Conservation (phyloP, 2,113 vertebrate species). For the Forbesichthys agassizii region DNA sequence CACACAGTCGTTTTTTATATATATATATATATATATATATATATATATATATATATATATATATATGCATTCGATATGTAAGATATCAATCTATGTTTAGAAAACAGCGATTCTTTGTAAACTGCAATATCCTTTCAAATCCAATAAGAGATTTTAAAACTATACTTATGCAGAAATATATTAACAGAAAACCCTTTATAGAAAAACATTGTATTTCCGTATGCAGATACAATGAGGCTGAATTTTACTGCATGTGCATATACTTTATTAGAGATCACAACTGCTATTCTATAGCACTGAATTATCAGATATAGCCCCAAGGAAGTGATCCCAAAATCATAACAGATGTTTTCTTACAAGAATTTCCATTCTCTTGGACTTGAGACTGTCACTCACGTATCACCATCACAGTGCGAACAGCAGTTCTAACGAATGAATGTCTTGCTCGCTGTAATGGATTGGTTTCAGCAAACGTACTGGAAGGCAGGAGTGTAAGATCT, state of each 20-base stretch:
- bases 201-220: too few species aligned
- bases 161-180: too few species aligned
- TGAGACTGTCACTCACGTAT: constrained; percentile 23
- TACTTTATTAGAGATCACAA: not conserved
- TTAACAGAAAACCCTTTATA: too few species aligned
- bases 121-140: not conserved
- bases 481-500: too few species aligned
- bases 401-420: not conserved
- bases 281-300: not conserved
- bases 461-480: too few species aligned
- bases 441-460: too few species aligned
- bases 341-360: constrained; percentile 27
- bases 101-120: not conserved
- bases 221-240: not conserved
- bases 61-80: too few species aligned
- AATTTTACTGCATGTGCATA: not conserved
- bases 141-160: too few species aligned
- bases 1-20: too few species aligned
- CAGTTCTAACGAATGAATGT: not conserved
- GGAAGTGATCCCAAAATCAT: constrained; percentile 14
- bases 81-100: too few species aligned
- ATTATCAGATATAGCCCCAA: not conserved
- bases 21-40: too few species aligned
- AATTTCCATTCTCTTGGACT: constrained; percentile 43
- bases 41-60: too few species aligned